These are phyloP conservation scores for Ormyrus thymus DNA, from an alignment of 2,888 invertebrate genomes.

Conservation along the genomic window DNA sequence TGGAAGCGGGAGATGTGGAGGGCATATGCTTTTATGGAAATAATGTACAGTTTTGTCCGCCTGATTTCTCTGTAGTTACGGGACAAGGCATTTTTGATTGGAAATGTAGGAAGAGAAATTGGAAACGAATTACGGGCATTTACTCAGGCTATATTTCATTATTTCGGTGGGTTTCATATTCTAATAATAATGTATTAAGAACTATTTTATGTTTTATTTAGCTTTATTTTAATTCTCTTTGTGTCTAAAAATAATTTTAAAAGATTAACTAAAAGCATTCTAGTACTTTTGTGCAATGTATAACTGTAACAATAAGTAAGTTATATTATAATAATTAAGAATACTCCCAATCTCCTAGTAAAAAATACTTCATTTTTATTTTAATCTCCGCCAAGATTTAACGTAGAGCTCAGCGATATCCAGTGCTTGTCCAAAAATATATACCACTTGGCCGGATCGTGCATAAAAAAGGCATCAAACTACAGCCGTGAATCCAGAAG, in stretches of 20 bases:
- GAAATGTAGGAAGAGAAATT: background rate
- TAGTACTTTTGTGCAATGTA: no score
- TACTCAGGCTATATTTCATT: no score
- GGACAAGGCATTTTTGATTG: conserved; percentile 15
- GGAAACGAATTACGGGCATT: background rate
- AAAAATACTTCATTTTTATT: no score
- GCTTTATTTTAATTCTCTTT: no score
- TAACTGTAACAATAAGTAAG: no score
- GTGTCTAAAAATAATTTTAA: no score
- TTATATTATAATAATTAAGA: no score
- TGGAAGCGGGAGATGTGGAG: background rate
- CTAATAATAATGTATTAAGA: no score
- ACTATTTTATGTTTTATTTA: no score
- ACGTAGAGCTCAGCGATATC: conserved; percentile 25
- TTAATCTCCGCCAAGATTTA: background rate
- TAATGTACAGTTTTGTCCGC: background rate
- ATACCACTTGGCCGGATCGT: background rate
- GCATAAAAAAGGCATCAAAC: conserved; percentile 31
- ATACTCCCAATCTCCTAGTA: no score
- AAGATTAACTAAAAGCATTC: no score
- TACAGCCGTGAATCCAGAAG: background rate
- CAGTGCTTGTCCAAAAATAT: background rate
- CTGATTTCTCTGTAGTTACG: conserved; percentile 10
- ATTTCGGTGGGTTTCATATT: no score
- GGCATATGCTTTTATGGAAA: conserved; percentile 38